phyloP scores from a whole-genome alignment of 2,888 invertebrate species.

The Corbicula japonica region DNA sequence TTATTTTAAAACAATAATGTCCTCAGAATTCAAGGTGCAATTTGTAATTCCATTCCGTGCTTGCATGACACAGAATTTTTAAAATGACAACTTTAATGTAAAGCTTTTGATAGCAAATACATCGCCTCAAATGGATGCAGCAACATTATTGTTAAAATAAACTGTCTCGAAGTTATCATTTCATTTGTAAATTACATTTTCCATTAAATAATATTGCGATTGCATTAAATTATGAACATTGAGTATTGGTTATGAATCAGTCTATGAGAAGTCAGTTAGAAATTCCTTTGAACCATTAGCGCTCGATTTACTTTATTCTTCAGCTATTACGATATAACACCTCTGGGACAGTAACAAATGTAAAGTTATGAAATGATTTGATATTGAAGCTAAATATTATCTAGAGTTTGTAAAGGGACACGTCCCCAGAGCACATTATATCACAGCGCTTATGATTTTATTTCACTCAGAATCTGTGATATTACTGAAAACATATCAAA shows the following conservation, averaged over 20 bases:
- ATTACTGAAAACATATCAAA: conserved; percentile 38
- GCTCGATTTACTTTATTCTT: conserved; percentile 43
- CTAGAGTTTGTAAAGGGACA: conserved; percentile 61
- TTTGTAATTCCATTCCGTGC: no score
- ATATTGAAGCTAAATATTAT: conserved; percentile 64
- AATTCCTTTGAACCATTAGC: conserved; percentile 39
- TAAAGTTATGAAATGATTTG: conserved; percentile 66
- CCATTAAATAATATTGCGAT: conserved; percentile 36
- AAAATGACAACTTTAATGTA: background rate
- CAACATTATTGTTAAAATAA: background rate
- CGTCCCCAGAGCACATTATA: conserved; percentile 39
- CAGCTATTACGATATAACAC: conserved; percentile 48
- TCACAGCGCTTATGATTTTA: conserved; percentile 67
- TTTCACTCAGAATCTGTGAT: conserved; percentile 47
- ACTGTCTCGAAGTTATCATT: background rate
- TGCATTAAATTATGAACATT: conserved; percentile 39
- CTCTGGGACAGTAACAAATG: conserved; percentile 54
- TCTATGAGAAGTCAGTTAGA: background rate
- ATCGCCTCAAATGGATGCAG: background rate
- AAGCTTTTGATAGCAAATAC: background rate
- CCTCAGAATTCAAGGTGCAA: no score
- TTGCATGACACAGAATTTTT: no score
- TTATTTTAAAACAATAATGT: no score
- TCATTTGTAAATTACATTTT: conserved; percentile 20
- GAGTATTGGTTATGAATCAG: background rate